A percentile compares a stretch with the other conserved stretches of the same genome.
These are phyloP conservation scores for Ctenodactylus gundi DNA, from an alignment of 2,113 vertebrate genomes.

Conservation along the genomic window DNA sequence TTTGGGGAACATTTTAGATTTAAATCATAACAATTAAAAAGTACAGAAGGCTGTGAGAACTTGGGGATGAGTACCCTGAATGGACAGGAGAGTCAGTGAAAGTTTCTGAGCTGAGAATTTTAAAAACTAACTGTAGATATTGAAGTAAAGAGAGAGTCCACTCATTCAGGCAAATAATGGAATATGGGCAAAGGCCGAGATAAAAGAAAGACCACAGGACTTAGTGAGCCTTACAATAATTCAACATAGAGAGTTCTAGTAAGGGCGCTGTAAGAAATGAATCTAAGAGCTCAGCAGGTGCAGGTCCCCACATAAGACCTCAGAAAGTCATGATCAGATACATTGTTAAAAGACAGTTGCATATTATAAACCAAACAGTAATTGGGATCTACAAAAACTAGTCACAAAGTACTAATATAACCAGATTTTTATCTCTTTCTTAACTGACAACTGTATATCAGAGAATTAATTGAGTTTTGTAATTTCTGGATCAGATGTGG, in stretches of 20 bases:
- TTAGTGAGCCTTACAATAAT: background rate
- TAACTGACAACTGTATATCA: background rate
- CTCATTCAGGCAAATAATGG: background rate
- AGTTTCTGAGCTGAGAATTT: background rate
- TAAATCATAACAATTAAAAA: too few species aligned
- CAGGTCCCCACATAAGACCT: background rate
- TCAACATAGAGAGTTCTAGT: accelerated
- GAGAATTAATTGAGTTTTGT: background rate
- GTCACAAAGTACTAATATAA: background rate
- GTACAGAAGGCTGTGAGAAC: background rate
- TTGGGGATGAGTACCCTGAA: background rate
- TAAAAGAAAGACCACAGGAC: background rate
- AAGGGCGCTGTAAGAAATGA: background rate
- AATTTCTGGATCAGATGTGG: slow-evolving; percentile 87
- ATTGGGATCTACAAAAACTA: background rate
- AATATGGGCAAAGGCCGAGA: background rate
- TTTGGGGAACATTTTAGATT: too few species aligned
- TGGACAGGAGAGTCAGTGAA: background rate
- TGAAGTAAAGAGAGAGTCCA: background rate
- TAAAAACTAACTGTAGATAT: background rate
- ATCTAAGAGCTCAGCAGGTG: background rate
- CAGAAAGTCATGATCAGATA: background rate
- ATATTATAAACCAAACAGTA: background rate
- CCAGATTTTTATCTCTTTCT: background rate
- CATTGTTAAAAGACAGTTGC: background rate